Evolutionary conservation across 1,140 invertebrate species (phyloP).

Genomic region (Drosophila repletoides): DNA sequence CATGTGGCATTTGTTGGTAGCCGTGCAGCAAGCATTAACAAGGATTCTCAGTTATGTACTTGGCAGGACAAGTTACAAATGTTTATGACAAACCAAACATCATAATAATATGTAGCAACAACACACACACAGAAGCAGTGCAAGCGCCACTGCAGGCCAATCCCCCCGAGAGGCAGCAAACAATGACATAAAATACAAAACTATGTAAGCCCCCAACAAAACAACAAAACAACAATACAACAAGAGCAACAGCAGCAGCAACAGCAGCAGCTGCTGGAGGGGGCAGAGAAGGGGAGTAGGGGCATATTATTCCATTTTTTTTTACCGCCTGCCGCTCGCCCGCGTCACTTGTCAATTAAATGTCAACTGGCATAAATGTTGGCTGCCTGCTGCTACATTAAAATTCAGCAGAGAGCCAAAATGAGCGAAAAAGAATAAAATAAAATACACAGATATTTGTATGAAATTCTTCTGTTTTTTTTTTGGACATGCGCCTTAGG

Average conservation of each 20-base stretch:
- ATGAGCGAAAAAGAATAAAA: background rate
- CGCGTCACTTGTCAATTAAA: conserved; percentile 68
- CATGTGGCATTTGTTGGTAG: background rate
- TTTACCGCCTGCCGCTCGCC: conserved; percentile 13
- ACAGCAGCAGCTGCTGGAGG: conserved; percentile 20
- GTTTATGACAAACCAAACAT: conserved; percentile 80
- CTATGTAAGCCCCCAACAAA: conserved; percentile 19
- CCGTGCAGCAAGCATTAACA: background rate
- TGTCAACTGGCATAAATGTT: conserved; percentile 77
- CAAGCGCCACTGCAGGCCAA: conserved; percentile 43
- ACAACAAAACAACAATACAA: conserved; percentile 10
- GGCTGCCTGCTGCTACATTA: conserved; percentile 54
- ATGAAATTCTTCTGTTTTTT: background rate
- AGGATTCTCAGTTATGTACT: conserved; percentile 15
- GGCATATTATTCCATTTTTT: too few relatives aligned
- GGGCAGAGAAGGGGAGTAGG: conserved; percentile 40
- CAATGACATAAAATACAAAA: conserved; percentile 37
- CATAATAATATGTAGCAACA: conserved; percentile 73
- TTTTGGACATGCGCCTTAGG: conserved; percentile 36
- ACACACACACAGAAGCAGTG: conserved; percentile 35
- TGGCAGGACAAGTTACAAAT: conserved; percentile 70
- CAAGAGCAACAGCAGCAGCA: conserved; percentile 19
- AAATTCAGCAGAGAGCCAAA: conserved; percentile 46
- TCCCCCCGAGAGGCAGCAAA: conserved; percentile 9
- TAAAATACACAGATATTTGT: background rate